Percentiles rank a stretch among this genome's conserved stretches.
Evolutionary conservation across 2,888 invertebrate species (phyloP).

Genomic region (Oscheius sp.): DNA sequence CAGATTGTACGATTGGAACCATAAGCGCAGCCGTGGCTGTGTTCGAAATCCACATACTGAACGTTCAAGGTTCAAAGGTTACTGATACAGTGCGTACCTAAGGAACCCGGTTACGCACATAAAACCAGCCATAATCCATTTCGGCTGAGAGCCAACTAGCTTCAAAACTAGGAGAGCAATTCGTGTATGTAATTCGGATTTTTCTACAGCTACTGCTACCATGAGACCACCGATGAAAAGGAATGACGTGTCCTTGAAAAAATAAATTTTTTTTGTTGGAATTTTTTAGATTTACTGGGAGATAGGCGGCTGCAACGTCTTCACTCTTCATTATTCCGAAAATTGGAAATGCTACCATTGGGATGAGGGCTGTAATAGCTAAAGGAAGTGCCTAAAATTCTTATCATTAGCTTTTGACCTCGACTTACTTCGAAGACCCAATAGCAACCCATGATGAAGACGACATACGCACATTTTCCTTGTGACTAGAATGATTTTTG

Average conservation of each 20-base stretch:
- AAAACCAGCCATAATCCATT: slow-evolving; percentile 67
- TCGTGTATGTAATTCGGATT: slow-evolving; percentile 64
- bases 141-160: slow-evolving; percentile 62
- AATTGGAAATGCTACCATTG: slow-evolving; percentile 64
- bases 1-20: slow-evolving; percentile 71
- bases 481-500: slow-evolving; percentile 47
- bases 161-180: slow-evolving; percentile 54
- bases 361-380: slow-evolving; percentile 67
- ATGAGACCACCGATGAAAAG: slow-evolving; percentile 69
- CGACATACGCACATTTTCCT: slow-evolving; percentile 59
- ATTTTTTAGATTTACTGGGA: slow-evolving; percentile 47
- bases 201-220: slow-evolving; percentile 69
- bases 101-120: slow-evolving; percentile 66
- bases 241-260: slow-evolving; percentile 66
- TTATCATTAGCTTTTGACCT: background rate
- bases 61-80: background rate
- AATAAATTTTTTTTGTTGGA: background rate
- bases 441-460: slow-evolving; percentile 63
- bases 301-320: slow-evolving; percentile 60
- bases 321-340: slow-evolving; percentile 62
- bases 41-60: slow-evolving; percentile 70
- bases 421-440: slow-evolving; percentile 63
- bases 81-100: slow-evolving; percentile 41
- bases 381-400: slow-evolving; percentile 57
- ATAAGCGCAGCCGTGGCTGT: slow-evolving; percentile 78